These are phyloP conservation scores for Dinothrombium tinctorium DNA, from an alignment of 1,140 invertebrate genomes.

Conservation along the genomic window DNA sequence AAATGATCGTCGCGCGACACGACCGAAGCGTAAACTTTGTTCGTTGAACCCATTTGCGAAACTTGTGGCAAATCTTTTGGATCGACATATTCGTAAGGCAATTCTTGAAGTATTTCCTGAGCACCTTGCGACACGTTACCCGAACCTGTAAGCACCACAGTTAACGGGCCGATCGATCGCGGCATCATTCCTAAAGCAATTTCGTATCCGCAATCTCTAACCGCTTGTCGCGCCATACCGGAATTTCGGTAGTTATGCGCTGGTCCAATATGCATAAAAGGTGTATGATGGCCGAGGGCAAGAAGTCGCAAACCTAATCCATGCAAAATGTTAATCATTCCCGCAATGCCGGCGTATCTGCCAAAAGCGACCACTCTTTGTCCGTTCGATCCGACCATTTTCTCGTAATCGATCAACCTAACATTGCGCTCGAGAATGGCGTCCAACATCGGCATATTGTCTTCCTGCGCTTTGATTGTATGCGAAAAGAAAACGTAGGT, in stretches of 20 bases:
- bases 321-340: constrained; percentile 96
- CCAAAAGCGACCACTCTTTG: constrained; percentile 91
- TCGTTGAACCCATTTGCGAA: constrained; percentile 77
- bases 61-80: constrained; percentile 83
- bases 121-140: constrained; percentile 32
- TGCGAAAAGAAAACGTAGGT: constrained; percentile 98
- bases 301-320: constrained; percentile 76
- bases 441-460: constrained; percentile 90
- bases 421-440: constrained; percentile 47
- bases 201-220: constrained; percentile 92
- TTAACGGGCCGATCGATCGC: constrained; percentile 85
- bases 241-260: constrained; percentile 95
- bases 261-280: constrained; percentile 96
- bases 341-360: constrained; percentile 92
- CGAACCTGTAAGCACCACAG: constrained; percentile 92
- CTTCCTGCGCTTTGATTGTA: constrained; percentile 95
- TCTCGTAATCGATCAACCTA: constrained; percentile 80
- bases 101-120: constrained; percentile 91
- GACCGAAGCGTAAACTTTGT: constrained; percentile 79
- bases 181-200: constrained; percentile 92
- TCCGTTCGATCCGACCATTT: constrained; percentile 64
- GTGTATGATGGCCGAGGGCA: constrained; percentile 91
- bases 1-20: constrained; percentile 77
- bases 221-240: constrained; percentile 86
- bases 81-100: constrained; percentile 91